Base-by-base conservation (phyloP, 1,140 invertebrate species). In the Ooceraea biroi region DNA sequence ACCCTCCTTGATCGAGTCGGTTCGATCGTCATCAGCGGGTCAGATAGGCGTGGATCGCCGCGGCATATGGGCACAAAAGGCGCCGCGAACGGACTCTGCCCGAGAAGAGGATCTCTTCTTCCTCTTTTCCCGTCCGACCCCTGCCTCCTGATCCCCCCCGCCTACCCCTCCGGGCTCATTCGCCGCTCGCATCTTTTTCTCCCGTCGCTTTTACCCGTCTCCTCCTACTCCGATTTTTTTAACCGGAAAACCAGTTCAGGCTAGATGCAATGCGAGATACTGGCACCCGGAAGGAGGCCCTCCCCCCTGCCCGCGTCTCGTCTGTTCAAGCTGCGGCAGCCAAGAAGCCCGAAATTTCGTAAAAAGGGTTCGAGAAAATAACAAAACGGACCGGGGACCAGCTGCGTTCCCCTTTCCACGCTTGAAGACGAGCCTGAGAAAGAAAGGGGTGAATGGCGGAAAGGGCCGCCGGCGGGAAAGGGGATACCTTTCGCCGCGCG, bases 191-290 rank as follows among this genome's bases (percentile, higher is more conserved):
- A 69, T 69, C 30, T 69, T 69, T 78, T 78, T 69, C 57, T 58
- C 30, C 63, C 46, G 41, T 85, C 55, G 55, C 44, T 72, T 82
- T 74, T 68, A 57, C 46, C 82, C 85, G 41, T 77, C 58, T 72
- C 41, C 36, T 82, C 71, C 58, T 60, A 52, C 58, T 80, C 72
- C 11, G 44, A 25, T 85, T 76, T 83, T 85, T 87, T 84, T 87
- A 84, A 84, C 83, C 86, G 85, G 87, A 88, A 90, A 90, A 84
- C 80, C 74, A 88, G 85, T 85, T 61, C 84, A 83, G 58, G 69
- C 83, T 74, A 90, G 91, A 91, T 90, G 89, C 90, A 88, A 89
- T 85, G 85, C 87, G 85, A 91, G 90, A 91, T 91, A 91, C 78
- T 46, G 66, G 60, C 76, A 86, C 78, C 87, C 89, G 88, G 88